Evolutionary conservation across 2,888 invertebrate genomes (phyloP), one percentile per base, ranked within the genome.

Genomic region (Mactromeris polynyma): DNA sequence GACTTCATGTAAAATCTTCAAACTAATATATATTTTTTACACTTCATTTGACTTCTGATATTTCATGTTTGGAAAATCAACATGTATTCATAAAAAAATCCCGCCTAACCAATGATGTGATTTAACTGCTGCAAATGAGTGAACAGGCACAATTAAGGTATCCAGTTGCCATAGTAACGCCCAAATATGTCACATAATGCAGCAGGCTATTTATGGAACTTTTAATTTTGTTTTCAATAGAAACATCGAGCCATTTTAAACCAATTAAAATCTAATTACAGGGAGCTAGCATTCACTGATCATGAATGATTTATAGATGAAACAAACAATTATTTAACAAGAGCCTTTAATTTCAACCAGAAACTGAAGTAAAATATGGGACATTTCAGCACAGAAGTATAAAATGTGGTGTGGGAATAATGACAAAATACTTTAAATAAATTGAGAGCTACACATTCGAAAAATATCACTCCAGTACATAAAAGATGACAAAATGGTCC

Each of bases 251-350:
- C 73, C 73, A 73, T 73, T 73, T 73, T 73, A 73, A 73, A 73
- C 73, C 73, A 73, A 73, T 73, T 73, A 73, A 73, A 73, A 36
- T 33, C 73, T 33, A 73, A 73, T 73, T 73, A 73, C 14, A 36
- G 0, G 73, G 26, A 73, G 33, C 36, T 36, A 36, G 31, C 31
- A 36, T 33, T 6, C 3, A 33, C 33, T 33, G 36, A 73, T 73
- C 73, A 73, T 36, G 73, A 33, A 73, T 36, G 73, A 73, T 73
- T 73, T 73, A 73, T 73, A 14, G 26, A 73, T 36, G 73, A 73
- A 33, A 73, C 73, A 73, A 73, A 73, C 73, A 73, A 33, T 36
- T 73, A 73, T 73, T 73, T 73, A 36, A 73, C 73, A 17, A 73
- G 73, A 73, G 4, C 19, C 73, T 73, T 54, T 73, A 73, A 73